Conservation (phyloP, 2,888 invertebrate genomes). For the Stenchaetothrips biformis region DNA sequence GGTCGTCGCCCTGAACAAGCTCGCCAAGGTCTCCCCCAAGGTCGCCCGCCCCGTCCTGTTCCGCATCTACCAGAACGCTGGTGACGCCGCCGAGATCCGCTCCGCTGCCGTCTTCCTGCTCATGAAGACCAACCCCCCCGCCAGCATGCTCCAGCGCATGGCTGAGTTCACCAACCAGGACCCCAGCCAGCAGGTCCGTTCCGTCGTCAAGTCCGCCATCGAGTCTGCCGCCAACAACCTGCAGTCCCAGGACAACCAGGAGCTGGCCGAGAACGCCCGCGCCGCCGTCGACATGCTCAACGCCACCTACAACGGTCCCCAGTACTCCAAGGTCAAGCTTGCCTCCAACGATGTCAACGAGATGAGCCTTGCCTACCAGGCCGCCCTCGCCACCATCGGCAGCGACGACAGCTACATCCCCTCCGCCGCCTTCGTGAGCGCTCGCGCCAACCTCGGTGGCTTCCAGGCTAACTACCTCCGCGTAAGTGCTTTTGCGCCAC, state of each 20-base stretch:
- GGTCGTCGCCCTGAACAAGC: conserved; percentile 53
- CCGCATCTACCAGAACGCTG: conserved; percentile 62
- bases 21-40: conserved; percentile 52
- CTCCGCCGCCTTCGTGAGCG: conserved; percentile 44
- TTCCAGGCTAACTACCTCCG: conserved; percentile 40
- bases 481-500: conserved; percentile 35
- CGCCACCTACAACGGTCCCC: conserved; percentile 39
- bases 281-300: conserved; percentile 51
- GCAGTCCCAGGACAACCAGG: conserved; percentile 43
- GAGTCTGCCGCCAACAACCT: conserved; percentile 49
- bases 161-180: conserved; percentile 64
- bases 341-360: conserved; percentile 41
- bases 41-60: conserved; percentile 55
- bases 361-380: conserved; percentile 36
- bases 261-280: conserved; percentile 52
- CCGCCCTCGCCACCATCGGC: conserved; percentile 49
- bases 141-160: conserved; percentile 63
- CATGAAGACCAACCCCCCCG: conserved; percentile 57
- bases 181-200: conserved; percentile 57
- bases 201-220: conserved; percentile 61
- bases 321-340: conserved; percentile 38
- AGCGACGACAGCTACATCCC: conserved; percentile 56
- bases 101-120: conserved; percentile 58
- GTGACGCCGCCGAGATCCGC: conserved; percentile 61
- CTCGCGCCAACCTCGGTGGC: conserved; percentile 44